Conservation (phyloP, 2,888 invertebrate genomes). For the Crocallis elinguaria region DNA sequence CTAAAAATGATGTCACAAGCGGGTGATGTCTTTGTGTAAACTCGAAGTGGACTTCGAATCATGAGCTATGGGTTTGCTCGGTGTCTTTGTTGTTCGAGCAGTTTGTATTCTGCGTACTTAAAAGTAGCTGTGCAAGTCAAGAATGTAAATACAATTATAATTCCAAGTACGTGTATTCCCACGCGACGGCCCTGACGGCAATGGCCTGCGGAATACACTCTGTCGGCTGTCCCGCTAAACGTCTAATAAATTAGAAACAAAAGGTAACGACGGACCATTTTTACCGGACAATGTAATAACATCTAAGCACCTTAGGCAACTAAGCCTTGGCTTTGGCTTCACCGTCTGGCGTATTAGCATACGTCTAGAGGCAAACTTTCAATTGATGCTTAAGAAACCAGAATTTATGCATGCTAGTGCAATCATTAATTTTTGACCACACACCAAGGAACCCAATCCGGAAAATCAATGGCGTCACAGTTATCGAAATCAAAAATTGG, state of each 20-base stretch:
- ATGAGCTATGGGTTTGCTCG: slow-evolving; percentile 11
- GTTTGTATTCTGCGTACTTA: slow-evolving; percentile 44
- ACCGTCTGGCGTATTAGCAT: slow-evolving; percentile 2
- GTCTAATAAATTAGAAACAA: slow-evolving; percentile 1
- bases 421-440: slow-evolving; percentile 18
- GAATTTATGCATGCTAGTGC: slow-evolving; percentile 1
- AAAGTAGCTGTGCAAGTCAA: slow-evolving; percentile 49
- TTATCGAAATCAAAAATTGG: too few species aligned
- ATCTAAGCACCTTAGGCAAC: not conserved
- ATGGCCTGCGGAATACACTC: slow-evolving; percentile 34
- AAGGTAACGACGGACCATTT: not conserved
- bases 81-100: slow-evolving; percentile 50
- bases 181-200: slow-evolving; percentile 57
- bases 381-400: slow-evolving; percentile 13
- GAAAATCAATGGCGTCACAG: too few species aligned
- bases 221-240: slow-evolving; percentile 1
- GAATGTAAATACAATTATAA: slow-evolving; percentile 66
- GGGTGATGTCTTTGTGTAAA: slow-evolving; percentile 26
- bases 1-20: slow-evolving; percentile 27
- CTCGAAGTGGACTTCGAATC: slow-evolving; percentile 16
- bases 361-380: slow-evolving; percentile 12
- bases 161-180: slow-evolving; percentile 65
- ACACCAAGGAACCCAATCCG: slow-evolving; percentile 6
- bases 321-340: slow-evolving; percentile 5
- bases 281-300: not conserved